Base-by-base conservation (phyloP, 1,140 invertebrate genomes). In the Ceratina calcarata region DNA sequence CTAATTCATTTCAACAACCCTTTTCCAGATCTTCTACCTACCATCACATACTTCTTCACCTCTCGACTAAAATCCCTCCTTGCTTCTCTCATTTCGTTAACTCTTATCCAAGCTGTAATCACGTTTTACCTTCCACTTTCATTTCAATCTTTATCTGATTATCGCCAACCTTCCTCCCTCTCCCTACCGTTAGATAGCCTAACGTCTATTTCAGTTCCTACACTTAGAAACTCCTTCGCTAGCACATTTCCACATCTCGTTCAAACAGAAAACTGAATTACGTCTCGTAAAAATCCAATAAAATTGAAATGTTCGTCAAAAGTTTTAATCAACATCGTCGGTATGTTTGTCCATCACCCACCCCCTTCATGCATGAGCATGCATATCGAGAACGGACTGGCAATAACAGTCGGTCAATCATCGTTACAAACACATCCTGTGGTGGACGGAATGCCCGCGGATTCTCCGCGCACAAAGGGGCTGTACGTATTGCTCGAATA, bases 381-480 rank as follows among this genome's bases (percentile, higher is more conserved):
- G 16, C 16, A n/a, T 7, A 10, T 4, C 24, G 61, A 49, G 64
- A 64, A 53, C 67, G 16, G 2, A 18, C 3, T 3, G 24, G 51
- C 69, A 70, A 78, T 81, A 84, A 85, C 53, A 53, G 49, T 51
- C 80, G 64, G 71, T 86, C 84, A 82, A 84, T 86, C 84, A 86
- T 86, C 75, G 55, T 82, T 86, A 75, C 27, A 32, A 20, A 27
- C 61, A 60, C 60, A 73, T 85, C 84, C 83, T 79, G 61, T 70
- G 72, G 68, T 71, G 37, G 20, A 16, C 27, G 51, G 67, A 55
- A 57, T 45, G 55, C n/a, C 57, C 18, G 45, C 69, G 65, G 53
- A 77, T 81, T 74, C 74, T 24, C 55, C 18, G 3, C 37, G 55
- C 24, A 69, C 72, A 69, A 71, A 69, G 51, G 71, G 37, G n/a